Percentiles rank a stretch among this genome's conserved stretches.
These are phyloP conservation scores for Phragmatobia fuliginosa DNA, from an alignment of 2,888 invertebrate genomes.

Conservation along the genomic window DNA sequence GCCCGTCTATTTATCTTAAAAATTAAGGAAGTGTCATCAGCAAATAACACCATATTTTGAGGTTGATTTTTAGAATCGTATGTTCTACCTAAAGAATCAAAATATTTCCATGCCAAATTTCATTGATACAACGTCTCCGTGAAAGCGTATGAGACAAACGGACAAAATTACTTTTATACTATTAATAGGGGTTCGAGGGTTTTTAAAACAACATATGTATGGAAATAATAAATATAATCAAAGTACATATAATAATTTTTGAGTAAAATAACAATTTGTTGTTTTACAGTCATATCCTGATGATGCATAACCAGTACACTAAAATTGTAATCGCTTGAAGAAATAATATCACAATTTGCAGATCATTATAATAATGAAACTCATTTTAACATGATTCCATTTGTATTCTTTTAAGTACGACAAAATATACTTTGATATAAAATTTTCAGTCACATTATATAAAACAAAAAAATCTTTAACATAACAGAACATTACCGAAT, in stretches of 20 bases:
- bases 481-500: conserved; percentile 14
- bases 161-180: too few relatives aligned
- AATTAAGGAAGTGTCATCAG: too few relatives aligned
- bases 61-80: too few relatives aligned
- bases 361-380: conserved; percentile 58
- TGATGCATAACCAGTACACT: conserved; percentile 56
- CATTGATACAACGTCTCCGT: too few relatives aligned
- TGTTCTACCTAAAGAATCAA: too few relatives aligned
- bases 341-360: conserved; percentile 68
- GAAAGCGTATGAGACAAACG: too few relatives aligned
- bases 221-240: conserved; percentile 79
- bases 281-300: conserved; percentile 57
- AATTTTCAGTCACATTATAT: conserved; percentile 50
- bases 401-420: conserved; percentile 51
- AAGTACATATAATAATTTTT: conserved; percentile 69
- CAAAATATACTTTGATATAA: conserved; percentile 54
- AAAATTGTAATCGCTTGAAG: conserved; percentile 54
- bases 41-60: too few relatives aligned
- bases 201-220: conserved; percentile 52
- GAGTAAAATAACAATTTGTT: conserved; percentile 67
- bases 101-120: too few relatives aligned
- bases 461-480: conserved; percentile 40
- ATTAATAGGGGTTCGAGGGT: too few relatives aligned
- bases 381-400: conserved; percentile 47
- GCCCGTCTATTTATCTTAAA: too few relatives aligned